Conservation (phyloP, 2,888 invertebrate species). For the Rhamphomyia laevipes region DNA sequence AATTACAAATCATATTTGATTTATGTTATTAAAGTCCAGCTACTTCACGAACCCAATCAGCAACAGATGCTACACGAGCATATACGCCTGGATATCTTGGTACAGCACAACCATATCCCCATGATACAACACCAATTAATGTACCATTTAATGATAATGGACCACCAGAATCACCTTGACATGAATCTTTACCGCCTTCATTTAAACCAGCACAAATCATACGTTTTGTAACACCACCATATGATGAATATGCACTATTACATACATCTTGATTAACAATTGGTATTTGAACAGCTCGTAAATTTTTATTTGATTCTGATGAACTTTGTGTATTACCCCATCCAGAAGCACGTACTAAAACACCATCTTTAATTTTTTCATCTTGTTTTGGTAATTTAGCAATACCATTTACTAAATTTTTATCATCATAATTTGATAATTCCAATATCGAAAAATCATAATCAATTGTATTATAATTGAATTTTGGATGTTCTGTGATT, state of each 20-base stretch:
- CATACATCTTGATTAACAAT: conserved; percentile 24
- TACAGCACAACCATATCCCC: conserved; percentile 31
- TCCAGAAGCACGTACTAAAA: conserved; percentile 28
- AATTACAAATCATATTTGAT: too few relatives aligned
- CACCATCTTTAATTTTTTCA: conserved; percentile 21
- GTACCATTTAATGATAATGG: conserved; percentile 24
- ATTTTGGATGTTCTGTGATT: conserved; percentile 26
- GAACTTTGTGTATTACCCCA: conserved; percentile 30
- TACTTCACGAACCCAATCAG: conserved; percentile 19
- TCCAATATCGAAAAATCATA: conserved; percentile 38
- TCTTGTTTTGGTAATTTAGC: conserved; percentile 21
- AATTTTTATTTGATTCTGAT: conserved; percentile 15
- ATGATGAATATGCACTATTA: conserved; percentile 18
- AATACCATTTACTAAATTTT: conserved; percentile 18
- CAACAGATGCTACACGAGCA: conserved; percentile 21
- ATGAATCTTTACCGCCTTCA: conserved; percentile 27
- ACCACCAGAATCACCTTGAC: conserved; percentile 38
- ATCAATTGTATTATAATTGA: conserved; percentile 25
- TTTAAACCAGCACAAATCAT: conserved; percentile 28
- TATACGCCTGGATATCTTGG: conserved; percentile 32
- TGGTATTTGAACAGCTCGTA: conserved; percentile 26
- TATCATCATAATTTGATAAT: conserved; percentile 24
- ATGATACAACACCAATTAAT: conserved; percentile 33
- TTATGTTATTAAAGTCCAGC: conserved; percentile 16
- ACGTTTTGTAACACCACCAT: conserved; percentile 24